Evolutionary conservation across 2,113 vertebrate species (phyloP).

Genomic region (Felis catus): DNA sequence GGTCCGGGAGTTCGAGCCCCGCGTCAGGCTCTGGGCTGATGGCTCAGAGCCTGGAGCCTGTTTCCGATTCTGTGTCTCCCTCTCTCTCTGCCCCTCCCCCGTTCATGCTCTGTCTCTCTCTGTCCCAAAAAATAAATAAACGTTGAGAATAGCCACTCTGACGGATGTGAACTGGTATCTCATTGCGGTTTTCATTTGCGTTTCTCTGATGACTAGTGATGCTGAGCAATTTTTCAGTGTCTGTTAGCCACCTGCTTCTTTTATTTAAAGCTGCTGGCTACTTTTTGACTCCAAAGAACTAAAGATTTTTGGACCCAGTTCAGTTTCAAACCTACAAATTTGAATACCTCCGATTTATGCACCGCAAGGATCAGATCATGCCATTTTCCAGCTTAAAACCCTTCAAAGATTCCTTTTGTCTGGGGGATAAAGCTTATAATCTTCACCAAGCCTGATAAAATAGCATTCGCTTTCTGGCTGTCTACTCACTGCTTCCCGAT

Average conservation of each 20-base stretch:
- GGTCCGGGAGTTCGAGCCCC: too few species aligned
- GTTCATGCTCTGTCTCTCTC: too few species aligned
- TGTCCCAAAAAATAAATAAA: too few species aligned
- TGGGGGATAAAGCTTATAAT: not conserved
- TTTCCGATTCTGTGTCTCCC: too few species aligned
- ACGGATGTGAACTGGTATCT: not conserved
- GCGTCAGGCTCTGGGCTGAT: too few species aligned
- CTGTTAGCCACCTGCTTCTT: not conserved
- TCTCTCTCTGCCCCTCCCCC: too few species aligned
- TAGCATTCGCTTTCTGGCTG: not conserved
- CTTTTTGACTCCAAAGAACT: not conserved
- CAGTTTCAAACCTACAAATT: not conserved
- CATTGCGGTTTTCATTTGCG: not conserved
- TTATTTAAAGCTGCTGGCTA: not conserved
- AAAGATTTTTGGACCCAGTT: not conserved
- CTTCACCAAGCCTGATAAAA: not conserved
- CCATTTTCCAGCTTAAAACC: constrained; percentile 13
- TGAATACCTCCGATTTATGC: not conserved
- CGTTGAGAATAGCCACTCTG: not conserved
- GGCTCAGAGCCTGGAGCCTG: too few species aligned
- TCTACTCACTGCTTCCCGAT: fast-evolving
- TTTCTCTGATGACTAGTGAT: not conserved
- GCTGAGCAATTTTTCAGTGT: not conserved
- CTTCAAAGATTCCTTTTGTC: constrained; percentile 17
- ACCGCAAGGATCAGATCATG: not conserved